phyloP scores from a whole-genome alignment of 2,113 vertebrate genomes.

The Odontophorus gujanensis region DNA sequence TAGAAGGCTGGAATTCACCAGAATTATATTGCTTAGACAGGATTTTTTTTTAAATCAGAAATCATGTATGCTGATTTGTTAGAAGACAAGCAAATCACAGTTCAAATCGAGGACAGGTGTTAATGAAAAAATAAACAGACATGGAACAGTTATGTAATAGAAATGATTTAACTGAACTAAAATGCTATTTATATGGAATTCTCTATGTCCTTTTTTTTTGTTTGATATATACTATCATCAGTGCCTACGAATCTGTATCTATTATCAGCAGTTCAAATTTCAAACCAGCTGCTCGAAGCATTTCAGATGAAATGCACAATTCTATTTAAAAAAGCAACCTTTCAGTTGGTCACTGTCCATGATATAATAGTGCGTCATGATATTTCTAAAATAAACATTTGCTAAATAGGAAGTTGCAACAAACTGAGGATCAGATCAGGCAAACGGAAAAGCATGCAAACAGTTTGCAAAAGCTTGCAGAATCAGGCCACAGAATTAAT shows the following conservation, averaged over 20 bases:
- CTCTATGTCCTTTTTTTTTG: neutral
- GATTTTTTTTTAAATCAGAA: neutral
- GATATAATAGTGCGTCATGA: neutral
- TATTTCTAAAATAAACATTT: neutral
- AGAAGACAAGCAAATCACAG: neutral
- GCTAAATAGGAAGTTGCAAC: neutral
- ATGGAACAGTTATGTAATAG: neutral
- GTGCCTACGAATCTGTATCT: neutral
- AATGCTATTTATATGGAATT: neutral
- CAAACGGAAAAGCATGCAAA: neutral
- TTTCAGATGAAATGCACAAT: neutral
- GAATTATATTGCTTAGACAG: neutral
- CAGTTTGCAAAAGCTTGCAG: neutral
- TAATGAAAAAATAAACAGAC: neutral
- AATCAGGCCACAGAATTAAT: neutral
- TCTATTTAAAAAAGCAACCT: neutral
- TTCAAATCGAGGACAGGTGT: neutral
- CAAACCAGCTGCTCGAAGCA: neutral
- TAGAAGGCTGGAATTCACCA: neutral
- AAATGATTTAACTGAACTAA: neutral
- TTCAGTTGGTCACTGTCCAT: neutral
- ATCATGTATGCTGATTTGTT: neutral
- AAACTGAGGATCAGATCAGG: neutral
- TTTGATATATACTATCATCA: too few relatives aligned
- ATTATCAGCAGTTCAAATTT: neutral